Percentiles rank a stretch among this genome's conserved stretches.
Evolutionary conservation across 2,888 invertebrate species (phyloP).

Genomic region (Ennomos fuscantarius): DNA sequence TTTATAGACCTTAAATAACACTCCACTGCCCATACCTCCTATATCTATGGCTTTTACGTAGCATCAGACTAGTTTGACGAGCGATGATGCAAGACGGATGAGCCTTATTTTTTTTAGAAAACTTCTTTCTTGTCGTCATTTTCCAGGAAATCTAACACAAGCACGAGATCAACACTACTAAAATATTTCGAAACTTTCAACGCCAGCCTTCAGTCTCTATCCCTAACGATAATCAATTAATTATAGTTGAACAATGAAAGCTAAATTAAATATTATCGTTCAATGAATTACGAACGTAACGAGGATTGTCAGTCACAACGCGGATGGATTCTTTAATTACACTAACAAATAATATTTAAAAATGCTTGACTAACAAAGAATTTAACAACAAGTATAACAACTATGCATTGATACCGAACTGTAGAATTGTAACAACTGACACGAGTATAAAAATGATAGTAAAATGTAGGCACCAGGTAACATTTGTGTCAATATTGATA

Average conservation of each 20-base stretch:
- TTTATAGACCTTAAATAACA: no score
- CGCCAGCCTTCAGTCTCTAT: neutral
- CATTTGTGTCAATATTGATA: slow-evolving; percentile 7
- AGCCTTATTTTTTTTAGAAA: slow-evolving; percentile 35
- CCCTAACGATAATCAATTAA: neutral
- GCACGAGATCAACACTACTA: neutral
- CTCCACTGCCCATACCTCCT: slow-evolving; percentile 43
- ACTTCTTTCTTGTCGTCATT: slow-evolving; percentile 42
- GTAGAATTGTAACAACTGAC: slow-evolving; percentile 6
- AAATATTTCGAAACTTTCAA: slow-evolving; percentile 7
- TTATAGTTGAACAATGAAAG: slow-evolving; percentile 22
- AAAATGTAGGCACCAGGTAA: neutral
- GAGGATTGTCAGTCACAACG: slow-evolving; percentile 16
- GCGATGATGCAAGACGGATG: slow-evolving; percentile 44
- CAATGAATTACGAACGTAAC: slow-evolving; percentile 15
- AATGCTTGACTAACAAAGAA: slow-evolving; percentile 29
- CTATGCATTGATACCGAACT: slow-evolving; percentile 8
- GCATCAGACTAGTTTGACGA: slow-evolving; percentile 41
- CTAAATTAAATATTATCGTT: slow-evolving; percentile 19
- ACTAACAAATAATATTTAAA: slow-evolving; percentile 29
- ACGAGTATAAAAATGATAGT: slow-evolving; percentile 1
- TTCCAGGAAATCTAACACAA: no score
- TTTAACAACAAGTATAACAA: slow-evolving; percentile 21
- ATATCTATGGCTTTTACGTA: slow-evolving; percentile 47
- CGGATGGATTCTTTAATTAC: slow-evolving; percentile 22